Percentiles rank a stretch among this genome's conserved stretches.
Conservation (phyloP, 1,140 invertebrate genomes). For the Holotrichia oblita region DNA sequence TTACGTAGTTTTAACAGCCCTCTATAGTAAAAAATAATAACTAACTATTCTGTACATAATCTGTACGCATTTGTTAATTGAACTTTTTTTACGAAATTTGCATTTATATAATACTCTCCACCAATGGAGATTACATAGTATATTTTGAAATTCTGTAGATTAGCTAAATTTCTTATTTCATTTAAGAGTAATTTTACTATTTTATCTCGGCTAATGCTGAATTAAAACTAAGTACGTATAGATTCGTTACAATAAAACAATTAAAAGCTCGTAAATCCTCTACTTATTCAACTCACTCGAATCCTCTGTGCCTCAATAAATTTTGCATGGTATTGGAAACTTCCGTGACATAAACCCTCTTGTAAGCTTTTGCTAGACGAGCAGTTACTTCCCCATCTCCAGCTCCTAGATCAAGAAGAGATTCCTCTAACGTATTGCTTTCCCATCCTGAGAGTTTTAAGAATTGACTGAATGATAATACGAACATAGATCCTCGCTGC, state of each 20-base stretch:
- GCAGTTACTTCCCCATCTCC: conserved; percentile 90
- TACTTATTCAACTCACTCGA: conserved; percentile 67
- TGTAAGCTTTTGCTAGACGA: conserved; percentile 76
- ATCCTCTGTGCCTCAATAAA: conserved; percentile 76
- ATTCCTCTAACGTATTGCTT: conserved; percentile 61
- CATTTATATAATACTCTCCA: too few species aligned
- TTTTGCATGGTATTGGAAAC: conserved; percentile 84
- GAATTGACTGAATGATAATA: conserved; percentile 83
- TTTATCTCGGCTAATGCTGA: background rate
- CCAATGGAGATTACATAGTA: too few species aligned
- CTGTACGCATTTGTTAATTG: too few species aligned
- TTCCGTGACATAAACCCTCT: conserved; percentile 84
- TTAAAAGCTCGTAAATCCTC: background rate
- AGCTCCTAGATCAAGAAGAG: conserved; percentile 87
- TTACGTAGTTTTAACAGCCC: too few species aligned
- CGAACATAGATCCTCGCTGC: conserved; percentile 91
- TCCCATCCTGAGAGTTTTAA: conserved; percentile 63
- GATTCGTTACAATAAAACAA: background rate
- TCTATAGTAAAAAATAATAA: too few species aligned
- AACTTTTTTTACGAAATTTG: too few species aligned
- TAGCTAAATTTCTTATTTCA: background rate
- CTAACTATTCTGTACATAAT: too few species aligned
- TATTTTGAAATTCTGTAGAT: too few species aligned
- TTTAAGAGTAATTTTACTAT: background rate
- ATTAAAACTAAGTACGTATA: background rate